These are phyloP conservation scores for Cyclargus thomasi DNA, from an alignment of 1,140 invertebrate species.

Conservation along the genomic window DNA sequence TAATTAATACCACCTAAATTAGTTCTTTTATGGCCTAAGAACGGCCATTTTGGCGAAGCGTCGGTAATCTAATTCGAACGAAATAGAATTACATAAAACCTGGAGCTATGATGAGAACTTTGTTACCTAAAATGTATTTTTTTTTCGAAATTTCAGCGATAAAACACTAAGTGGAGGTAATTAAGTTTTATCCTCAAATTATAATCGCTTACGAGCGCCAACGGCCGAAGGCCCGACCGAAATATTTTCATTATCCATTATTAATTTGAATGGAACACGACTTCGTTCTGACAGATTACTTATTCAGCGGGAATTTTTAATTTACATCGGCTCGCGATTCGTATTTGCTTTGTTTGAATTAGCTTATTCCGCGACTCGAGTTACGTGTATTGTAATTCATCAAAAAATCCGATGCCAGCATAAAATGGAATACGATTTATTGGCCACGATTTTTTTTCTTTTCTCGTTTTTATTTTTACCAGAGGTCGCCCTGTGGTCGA, in stretches of 20 bases:
- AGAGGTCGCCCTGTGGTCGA: too few species aligned
- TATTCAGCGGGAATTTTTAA: background rate
- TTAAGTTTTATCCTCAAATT: background rate
- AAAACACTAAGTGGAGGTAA: background rate
- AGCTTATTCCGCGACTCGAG: background rate
- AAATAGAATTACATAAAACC: too few species aligned
- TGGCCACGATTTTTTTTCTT: too few species aligned
- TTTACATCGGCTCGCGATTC: background rate
- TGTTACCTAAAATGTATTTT: background rate
- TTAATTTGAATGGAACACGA: background rate
- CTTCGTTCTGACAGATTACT: background rate
- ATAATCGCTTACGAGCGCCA: background rate
- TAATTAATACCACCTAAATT: background rate
- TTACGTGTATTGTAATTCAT: too few species aligned
- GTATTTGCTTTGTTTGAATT: background rate
- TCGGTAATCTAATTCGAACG: too few species aligned
- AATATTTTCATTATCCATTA: constrained; percentile 1
- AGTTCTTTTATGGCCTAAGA: too few species aligned
- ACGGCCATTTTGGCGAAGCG: too few species aligned
- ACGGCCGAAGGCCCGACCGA: background rate
- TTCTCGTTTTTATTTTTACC: too few species aligned
- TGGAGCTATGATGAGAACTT: too few species aligned
- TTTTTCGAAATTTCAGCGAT: background rate
- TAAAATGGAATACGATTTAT: too few species aligned
- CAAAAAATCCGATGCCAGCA: too few species aligned